These are phyloP conservation scores for Acanthopleura granulata DNA, from an alignment of 2,888 invertebrate species.

Conservation along the genomic window DNA sequence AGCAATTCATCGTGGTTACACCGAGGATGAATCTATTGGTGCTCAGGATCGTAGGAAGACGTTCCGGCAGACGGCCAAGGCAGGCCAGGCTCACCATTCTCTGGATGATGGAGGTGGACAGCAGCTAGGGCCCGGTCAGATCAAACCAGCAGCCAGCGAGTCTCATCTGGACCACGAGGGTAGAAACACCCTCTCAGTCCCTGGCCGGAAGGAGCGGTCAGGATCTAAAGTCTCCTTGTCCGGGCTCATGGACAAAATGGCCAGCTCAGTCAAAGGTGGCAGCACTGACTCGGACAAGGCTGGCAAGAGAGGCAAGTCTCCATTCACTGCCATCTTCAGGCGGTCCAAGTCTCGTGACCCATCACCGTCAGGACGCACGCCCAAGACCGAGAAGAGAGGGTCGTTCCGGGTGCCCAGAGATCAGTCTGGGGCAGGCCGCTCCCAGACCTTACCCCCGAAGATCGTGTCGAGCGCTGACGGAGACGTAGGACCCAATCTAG, in stretches of 20 bases:
- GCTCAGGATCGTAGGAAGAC: constrained; percentile 45
- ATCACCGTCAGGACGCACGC: constrained; percentile 35
- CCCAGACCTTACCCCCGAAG: constrained; percentile 29
- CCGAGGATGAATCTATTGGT: constrained; percentile 78
- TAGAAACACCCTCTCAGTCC: constrained; percentile 73
- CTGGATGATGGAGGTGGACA: constrained; percentile 68
- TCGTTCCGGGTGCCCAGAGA: constrained; percentile 3
- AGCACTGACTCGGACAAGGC: constrained; percentile 22
- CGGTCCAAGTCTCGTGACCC: constrained; percentile 71
- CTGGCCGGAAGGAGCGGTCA: constrained; percentile 75
- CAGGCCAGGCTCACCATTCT: constrained; percentile 51
- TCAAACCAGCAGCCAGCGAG: constrained; percentile 59
- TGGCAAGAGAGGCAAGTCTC: constrained; percentile 82
- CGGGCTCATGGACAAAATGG: constrained; percentile 56
- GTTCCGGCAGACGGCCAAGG: constrained; percentile 43
- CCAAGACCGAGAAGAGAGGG: neutral
- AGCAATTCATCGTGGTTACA: constrained; percentile 87
- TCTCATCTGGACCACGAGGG: constrained; percentile 45
- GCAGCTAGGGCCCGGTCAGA: constrained; percentile 39
- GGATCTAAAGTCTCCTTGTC: constrained; percentile 54
- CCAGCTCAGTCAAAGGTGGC: constrained; percentile 37
- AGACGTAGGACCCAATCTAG: constrained; percentile 23
- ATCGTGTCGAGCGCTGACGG: constrained; percentile 33
- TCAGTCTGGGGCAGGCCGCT: neutral
- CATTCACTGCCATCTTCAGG: constrained; percentile 80